phyloP scores from a whole-genome alignment of 2,113 vertebrate genomes.

The Otis tarda region DNA sequence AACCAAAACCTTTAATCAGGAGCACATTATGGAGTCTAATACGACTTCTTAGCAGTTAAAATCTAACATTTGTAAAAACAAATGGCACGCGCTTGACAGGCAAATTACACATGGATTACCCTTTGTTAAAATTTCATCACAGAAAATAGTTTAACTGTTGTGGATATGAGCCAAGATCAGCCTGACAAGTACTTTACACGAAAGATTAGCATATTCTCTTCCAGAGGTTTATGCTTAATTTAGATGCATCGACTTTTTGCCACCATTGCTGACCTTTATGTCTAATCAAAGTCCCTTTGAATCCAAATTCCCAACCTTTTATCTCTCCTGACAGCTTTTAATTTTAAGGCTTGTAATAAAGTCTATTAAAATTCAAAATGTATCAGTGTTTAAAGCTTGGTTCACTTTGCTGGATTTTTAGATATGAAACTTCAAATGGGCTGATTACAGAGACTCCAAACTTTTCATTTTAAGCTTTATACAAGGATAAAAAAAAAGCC shows the following conservation, averaged over 20 bases:
- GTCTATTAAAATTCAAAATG: slow-evolving; percentile 66
- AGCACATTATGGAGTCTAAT: slow-evolving; percentile 31
- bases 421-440: slow-evolving; percentile 36
- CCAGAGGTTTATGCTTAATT: slow-evolving; percentile 74
- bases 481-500: not conserved
- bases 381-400: slow-evolving; percentile 30
- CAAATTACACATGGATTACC: slow-evolving; percentile 71
- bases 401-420: slow-evolving; percentile 26
- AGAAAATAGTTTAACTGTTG: slow-evolving; percentile 72
- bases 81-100: slow-evolving; percentile 63
- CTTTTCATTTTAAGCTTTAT: slow-evolving; percentile 4
- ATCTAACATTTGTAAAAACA: slow-evolving; percentile 61
- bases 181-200: slow-evolving; percentile 69
- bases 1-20: slow-evolving; percentile 34
- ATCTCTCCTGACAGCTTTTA: slow-evolving; percentile 74
- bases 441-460: slow-evolving; percentile 19
- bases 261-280: slow-evolving; percentile 68
- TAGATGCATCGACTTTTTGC: slow-evolving; percentile 70
- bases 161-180: slow-evolving; percentile 59
- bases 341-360: slow-evolving; percentile 74
- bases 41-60: slow-evolving; percentile 42
- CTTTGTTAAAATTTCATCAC: slow-evolving; percentile 71
- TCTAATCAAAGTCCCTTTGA: slow-evolving; percentile 73
- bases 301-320: slow-evolving; percentile 67
- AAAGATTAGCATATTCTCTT: slow-evolving; percentile 73